phyloP scores from a whole-genome alignment of 2,113 vertebrate species.

The Salvelinus alpinus region DNA sequence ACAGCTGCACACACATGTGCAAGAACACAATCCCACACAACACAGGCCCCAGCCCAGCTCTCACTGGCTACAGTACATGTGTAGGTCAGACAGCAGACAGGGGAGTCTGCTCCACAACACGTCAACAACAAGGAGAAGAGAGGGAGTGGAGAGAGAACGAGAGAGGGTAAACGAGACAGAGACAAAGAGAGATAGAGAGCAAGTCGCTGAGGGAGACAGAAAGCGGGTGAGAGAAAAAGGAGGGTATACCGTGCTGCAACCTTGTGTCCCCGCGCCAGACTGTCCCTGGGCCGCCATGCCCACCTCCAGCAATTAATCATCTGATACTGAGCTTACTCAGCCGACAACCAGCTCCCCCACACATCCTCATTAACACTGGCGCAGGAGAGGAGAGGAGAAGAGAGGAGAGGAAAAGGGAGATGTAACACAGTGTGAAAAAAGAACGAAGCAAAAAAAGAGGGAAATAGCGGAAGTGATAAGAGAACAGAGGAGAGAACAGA shows the following conservation, averaged over 20 bases:
- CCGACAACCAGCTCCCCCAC: slow-evolving; percentile 67
- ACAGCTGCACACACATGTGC: slow-evolving; percentile 24
- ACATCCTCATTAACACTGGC: slow-evolving; percentile 75
- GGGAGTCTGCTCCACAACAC: slow-evolving; percentile 53
- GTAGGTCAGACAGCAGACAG: slow-evolving; percentile 52
- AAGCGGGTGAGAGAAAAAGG: slow-evolving; percentile 23
- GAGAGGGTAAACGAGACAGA: neutral
- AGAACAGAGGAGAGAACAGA: slow-evolving; percentile 3
- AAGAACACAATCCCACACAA: neutral
- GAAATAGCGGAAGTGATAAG: slow-evolving; percentile 1
- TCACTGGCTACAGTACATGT: slow-evolving; percentile 32
- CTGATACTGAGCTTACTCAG: slow-evolving; percentile 78
- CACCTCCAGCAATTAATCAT: slow-evolving; percentile 80
- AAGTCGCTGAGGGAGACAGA: slow-evolving; percentile 12
- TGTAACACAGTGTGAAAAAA: neutral
- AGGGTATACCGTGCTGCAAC: slow-evolving; percentile 62
- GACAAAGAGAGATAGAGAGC: neutral
- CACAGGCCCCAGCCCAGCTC: slow-evolving; percentile 30
- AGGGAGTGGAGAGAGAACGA: neutral
- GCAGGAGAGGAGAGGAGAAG: slow-evolving; percentile 11
- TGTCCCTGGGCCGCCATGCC: slow-evolving; percentile 61
- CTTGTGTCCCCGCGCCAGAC: slow-evolving; percentile 68
- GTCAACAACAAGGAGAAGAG: slow-evolving; percentile 39
- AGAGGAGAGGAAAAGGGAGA: slow-evolving; percentile 21
- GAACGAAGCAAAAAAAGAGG: slow-evolving; percentile 3